Conservation (phyloP, 2,888 invertebrate genomes). For the Trachelus troglodyta region DNA sequence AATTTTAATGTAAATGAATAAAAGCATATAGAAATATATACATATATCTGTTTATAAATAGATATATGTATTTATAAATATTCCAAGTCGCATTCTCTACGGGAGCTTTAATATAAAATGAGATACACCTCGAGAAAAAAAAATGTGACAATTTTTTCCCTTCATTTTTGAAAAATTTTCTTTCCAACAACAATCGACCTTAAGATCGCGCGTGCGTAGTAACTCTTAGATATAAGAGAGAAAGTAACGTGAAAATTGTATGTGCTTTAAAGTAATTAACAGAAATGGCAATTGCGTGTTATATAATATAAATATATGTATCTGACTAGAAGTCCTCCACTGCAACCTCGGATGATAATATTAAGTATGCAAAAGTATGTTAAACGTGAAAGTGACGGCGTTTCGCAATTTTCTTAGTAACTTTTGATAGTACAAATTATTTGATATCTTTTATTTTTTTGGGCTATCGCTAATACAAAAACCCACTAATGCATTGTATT, state of each 20-base stretch:
- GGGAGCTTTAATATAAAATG: not conserved
- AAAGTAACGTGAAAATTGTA: not conserved
- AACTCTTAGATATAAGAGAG: not conserved
- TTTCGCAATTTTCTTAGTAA: not conserved
- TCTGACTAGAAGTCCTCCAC: not conserved
- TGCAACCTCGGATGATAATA: not conserved
- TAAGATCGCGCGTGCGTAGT: not conserved
- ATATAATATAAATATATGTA: not conserved
- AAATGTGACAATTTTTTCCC: too few species aligned
- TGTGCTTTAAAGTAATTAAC: not conserved
- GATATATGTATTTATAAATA: not conserved
- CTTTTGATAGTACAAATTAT: not conserved
- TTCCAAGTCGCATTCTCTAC: not conserved
- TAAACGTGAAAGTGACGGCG: not conserved
- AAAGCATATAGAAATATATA: not conserved
- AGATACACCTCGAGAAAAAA: not conserved
- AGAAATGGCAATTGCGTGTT: not conserved
- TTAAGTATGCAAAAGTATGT: not conserved
- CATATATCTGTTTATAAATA: not conserved
- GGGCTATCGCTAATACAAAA: not conserved
- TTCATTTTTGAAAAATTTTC: not conserved
- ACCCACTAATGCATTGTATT: not conserved
- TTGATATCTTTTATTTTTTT: not conserved
- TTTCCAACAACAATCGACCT: not conserved
- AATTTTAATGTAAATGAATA: not conserved